These are phyloP conservation scores for Colletes collaris DNA, from an alignment of 2,888 invertebrate species.

Conservation along the genomic window DNA sequence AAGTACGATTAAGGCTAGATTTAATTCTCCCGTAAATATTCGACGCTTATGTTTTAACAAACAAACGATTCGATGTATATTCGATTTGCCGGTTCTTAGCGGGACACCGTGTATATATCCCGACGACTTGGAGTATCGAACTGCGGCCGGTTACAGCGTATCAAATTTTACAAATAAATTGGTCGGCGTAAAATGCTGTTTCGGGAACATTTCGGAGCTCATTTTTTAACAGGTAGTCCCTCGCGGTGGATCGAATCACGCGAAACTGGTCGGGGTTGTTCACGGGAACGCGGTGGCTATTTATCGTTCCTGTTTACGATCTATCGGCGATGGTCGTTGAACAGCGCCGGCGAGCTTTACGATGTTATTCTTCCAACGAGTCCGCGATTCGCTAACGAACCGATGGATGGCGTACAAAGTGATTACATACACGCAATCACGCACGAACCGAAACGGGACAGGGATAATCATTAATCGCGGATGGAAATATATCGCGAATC, in stretches of 20 bases:
- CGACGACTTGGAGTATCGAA: not conserved
- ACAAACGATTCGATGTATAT: no score
- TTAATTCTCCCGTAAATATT: no score
- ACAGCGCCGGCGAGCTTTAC: not conserved
- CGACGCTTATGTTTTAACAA: no score
- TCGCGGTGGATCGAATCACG: conserved; percentile 3
- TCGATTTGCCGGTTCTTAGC: no score
- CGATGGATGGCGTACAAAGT: conserved; percentile 8
- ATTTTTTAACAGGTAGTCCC: not conserved
- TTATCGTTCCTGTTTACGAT: conserved; percentile 6
- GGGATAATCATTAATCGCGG: conserved; percentile 59
- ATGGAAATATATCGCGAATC: conserved; percentile 57
- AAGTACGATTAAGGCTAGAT: no score
- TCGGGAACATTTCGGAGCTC: conserved; percentile 1
- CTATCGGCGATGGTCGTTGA: not conserved
- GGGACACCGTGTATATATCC: no score
- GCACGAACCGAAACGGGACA: conserved; percentile 18
- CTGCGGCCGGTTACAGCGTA: not conserved
- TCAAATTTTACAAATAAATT: not conserved
- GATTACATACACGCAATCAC: conserved; percentile 37
- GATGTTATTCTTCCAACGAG: conserved; percentile 23
- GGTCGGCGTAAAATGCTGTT: not conserved
- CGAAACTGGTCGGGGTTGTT: not conserved
- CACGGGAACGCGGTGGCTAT: not conserved
- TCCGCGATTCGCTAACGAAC: conserved; percentile 38